These are phyloP conservation scores for Tragelaphus oryx DNA, from an alignment of 2,797 vertebrate genomes.

Conservation along the genomic window DNA sequence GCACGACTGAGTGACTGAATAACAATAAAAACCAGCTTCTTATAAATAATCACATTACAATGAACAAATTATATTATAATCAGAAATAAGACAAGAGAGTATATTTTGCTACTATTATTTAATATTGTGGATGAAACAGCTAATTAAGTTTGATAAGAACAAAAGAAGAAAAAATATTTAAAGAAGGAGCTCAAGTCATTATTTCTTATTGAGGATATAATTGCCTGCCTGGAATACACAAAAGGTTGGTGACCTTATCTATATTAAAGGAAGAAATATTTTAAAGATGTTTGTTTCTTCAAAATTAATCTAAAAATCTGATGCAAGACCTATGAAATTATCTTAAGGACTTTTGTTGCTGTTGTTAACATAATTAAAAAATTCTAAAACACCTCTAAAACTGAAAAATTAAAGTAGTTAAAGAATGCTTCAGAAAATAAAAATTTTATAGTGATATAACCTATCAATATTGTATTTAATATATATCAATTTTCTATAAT, in stretches of 20 bases:
- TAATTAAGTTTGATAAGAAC: background rate
- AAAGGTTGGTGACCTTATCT: background rate
- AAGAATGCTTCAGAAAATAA: background rate
- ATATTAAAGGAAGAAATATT: background rate
- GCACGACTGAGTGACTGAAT: background rate
- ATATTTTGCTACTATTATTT: background rate
- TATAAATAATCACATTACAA: background rate
- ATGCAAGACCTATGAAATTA: background rate
- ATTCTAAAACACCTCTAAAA: background rate
- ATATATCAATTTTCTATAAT: background rate
- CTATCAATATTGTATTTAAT: background rate
- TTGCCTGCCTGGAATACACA: background rate
- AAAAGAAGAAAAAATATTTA: background rate
- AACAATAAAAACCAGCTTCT: background rate
- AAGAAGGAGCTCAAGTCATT: background rate
- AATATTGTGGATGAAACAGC: background rate
- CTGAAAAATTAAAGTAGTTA: background rate
- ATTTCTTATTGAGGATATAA: background rate
- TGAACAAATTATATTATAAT: background rate
- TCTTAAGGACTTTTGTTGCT: background rate
- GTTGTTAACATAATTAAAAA: background rate
- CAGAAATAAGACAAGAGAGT: background rate
- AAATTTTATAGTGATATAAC: background rate
- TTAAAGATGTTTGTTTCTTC: background rate
- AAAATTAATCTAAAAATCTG: background rate